Percentiles rank a stretch among this genome's conserved stretches.
phyloP scores from a whole-genome alignment of 1,140 invertebrate species.

The Eubasilissa regina region DNA sequence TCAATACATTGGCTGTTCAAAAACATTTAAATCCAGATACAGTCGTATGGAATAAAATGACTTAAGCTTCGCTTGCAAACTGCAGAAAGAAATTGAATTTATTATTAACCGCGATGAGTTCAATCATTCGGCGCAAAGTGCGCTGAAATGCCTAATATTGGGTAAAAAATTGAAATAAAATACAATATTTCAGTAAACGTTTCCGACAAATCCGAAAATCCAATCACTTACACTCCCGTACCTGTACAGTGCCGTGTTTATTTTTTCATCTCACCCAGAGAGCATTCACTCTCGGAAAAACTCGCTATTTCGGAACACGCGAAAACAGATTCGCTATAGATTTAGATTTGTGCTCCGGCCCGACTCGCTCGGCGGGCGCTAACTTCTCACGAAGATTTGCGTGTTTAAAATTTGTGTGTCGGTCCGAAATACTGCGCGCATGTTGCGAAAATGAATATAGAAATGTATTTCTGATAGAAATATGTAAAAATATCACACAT shows the following conservation, averaged over 20 bases:
- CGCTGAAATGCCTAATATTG: no score
- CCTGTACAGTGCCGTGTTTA: constrained; percentile 27
- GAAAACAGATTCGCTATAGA: constrained; percentile 29
- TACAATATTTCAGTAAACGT: background rate
- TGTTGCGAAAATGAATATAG: background rate
- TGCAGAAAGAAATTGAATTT: no score
- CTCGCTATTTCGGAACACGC: constrained; percentile 40
- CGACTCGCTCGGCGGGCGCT: background rate
- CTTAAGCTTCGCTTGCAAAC: no score
- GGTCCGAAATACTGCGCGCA: background rate
- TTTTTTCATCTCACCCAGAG: constrained; percentile 39
- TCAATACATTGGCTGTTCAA: no score
- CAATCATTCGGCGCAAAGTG: no score
- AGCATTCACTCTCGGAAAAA: constrained; percentile 44
- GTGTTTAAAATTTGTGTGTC: constrained; percentile 16
- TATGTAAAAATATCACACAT: no score
- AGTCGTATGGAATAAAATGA: no score
- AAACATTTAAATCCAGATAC: no score
- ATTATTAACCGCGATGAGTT: no score
- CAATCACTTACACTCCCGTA: constrained; percentile 11
- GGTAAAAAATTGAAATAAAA: no score
- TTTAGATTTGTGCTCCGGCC: constrained; percentile 4
- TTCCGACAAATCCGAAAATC: constrained; percentile 10
- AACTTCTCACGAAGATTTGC: constrained; percentile 41
- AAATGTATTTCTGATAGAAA: no score